Conservation (phyloP, 2,797 vertebrate genomes). For the Falco biarmicus region DNA sequence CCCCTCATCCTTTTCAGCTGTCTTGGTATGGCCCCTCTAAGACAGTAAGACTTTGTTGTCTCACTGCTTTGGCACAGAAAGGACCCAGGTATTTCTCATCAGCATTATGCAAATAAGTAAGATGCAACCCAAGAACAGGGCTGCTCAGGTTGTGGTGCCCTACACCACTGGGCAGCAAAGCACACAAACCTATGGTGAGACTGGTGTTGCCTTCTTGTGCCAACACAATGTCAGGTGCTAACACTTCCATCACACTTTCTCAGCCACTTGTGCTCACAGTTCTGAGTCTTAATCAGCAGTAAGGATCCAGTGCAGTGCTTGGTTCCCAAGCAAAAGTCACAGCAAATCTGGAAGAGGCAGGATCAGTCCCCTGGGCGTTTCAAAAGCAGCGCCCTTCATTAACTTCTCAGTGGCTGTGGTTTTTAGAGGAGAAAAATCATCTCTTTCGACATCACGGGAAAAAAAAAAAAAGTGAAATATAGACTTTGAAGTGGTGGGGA, state of each 20-base stretch:
- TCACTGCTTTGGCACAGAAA: neutral
- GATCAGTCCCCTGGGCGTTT: conserved; percentile 14
- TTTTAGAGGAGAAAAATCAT: conserved; percentile 44
- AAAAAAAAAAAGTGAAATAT: neutral
- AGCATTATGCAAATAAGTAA: neutral
- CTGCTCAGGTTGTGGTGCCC: neutral
- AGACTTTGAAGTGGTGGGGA: conserved; percentile 60
- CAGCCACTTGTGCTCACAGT: neutral
- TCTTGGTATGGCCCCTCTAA: neutral
- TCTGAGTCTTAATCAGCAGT: neutral
- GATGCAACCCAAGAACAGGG: neutral
- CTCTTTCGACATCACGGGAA: conserved; percentile 37
- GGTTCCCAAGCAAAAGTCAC: conserved; percentile 42
- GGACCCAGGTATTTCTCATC: neutral
- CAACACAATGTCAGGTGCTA: neutral
- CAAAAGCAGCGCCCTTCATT: conserved; percentile 35
- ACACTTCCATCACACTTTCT: neutral
- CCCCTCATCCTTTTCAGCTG: neutral
- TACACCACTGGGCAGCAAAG: neutral
- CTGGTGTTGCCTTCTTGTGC: neutral
- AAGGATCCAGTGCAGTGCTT: neutral
- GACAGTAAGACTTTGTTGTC: neutral
- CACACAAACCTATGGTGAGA: neutral
- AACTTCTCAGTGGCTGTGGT: conserved; percentile 44
- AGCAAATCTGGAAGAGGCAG: conserved; percentile 1